Base-by-base conservation (phyloP, 2,888 invertebrate genomes). In the Hypomecis atomaria region DNA sequence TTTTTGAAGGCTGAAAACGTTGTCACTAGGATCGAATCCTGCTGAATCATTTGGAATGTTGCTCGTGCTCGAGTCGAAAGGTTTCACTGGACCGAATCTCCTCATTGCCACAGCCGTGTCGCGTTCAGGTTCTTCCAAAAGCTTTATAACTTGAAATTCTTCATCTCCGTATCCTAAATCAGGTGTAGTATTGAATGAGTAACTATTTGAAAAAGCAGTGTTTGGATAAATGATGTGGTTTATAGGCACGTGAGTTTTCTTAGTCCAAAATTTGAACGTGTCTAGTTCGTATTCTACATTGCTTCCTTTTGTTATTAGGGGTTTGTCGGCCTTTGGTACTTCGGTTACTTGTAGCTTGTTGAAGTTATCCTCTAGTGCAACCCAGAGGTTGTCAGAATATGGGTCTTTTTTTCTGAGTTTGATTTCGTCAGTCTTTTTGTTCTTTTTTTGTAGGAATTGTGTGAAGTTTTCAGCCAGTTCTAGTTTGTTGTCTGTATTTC, bases 391-490 rank as follows among this genome's bases (percentile, higher is more conserved):
- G n/a, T 6, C 38, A 6, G 23, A 6, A 10, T 52, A 42, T 40
- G 5, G 10, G 11, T 34, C 9, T 11, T 43, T 43, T 7, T 4
- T 6, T 54, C 10, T 6, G 44, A 44, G 0, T 23, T 8, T 4
- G 8, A 13, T 47, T 44, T 36, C 8, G 6, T 43, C 10, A 1
- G 1, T 6, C 3, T 38, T 13, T 5, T 38, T 56, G n/a, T 54
- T 54, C 1, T 44, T 44, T 11, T 8, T 56, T 10, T 48, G 13
- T 7, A 56, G 36, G 40, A 48, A 56, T n/a, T 47, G 33, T 0
- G 56, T 56, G 56, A 56, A 56, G 10, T 56, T 56, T 45, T 56
- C 56, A 0, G 45, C 56, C 33, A 47, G 38, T 40, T 56, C 38
- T 3, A 47, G 38, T 23, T 37, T 23, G 2, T 43, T 34, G 1